Conservation (phyloP, 2,888 invertebrate species). For the Drosophila anomalata region DNA sequence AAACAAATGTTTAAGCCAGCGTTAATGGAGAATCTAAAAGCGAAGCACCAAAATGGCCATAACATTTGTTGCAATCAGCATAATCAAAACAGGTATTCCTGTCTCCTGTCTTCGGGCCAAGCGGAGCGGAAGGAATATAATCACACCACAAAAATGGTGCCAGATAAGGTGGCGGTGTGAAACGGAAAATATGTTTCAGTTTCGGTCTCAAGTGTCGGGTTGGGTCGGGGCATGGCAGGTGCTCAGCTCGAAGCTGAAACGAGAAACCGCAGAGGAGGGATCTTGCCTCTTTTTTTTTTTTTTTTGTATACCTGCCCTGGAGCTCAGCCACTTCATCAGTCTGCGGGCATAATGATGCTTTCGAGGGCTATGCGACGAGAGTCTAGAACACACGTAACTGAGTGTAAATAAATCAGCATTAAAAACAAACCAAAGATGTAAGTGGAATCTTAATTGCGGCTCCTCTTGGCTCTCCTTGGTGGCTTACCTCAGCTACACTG, state of each 20-base stretch:
- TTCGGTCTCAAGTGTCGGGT: conserved; percentile 46
- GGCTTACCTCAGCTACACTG: conserved; percentile 47
- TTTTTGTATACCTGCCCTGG: conserved; percentile 3
- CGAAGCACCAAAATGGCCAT: conserved; percentile 28
- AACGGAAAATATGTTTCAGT: conserved; percentile 39
- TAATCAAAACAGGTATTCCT: conserved; percentile 67
- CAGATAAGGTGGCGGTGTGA: conserved; percentile 26
- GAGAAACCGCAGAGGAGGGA: conserved; percentile 19
- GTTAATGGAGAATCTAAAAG: conserved; percentile 42
- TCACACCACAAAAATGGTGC: conserved; percentile 20
- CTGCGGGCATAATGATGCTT: conserved; percentile 35
- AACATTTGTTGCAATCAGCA: conserved; percentile 72
- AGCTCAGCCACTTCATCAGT: conserved; percentile 37
- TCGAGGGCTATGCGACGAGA: conserved; percentile 21
- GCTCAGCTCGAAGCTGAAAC: conserved; percentile 40
- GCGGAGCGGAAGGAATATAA: conserved; percentile 1
- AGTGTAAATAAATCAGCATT: conserved; percentile 45
- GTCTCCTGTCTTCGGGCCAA: neutral
- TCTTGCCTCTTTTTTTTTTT: conserved; percentile 4
- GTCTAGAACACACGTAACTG: conserved; percentile 35
- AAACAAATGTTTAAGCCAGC: conserved; percentile 71
- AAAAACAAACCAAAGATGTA: conserved; percentile 40
- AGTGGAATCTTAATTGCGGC: conserved; percentile 58
- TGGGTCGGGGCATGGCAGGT: conserved; percentile 34
- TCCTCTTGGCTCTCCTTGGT: conserved; percentile 26